Conservation (phyloP, 2,888 invertebrate species). For the Serripes groenlandicus region DNA sequence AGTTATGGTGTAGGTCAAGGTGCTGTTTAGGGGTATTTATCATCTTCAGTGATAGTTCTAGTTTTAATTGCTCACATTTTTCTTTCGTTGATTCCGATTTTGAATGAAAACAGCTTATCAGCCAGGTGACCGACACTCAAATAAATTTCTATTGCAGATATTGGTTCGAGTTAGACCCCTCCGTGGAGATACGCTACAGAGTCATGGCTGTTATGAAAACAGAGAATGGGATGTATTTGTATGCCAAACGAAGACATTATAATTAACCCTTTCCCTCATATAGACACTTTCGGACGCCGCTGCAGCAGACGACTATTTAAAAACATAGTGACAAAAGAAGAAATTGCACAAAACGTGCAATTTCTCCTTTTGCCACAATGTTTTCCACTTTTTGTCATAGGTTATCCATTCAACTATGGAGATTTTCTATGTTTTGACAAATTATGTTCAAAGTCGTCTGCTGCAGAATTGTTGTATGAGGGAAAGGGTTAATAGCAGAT, state of each 20-base stretch:
- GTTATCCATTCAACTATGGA: too few species aligned
- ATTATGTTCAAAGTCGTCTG: too few species aligned
- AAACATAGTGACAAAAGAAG: too few species aligned
- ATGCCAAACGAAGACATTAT: constrained; percentile 22
- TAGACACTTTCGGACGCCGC: too few species aligned
- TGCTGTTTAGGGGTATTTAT: not conserved
- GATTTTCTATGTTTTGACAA: too few species aligned
- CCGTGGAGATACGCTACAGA: constrained; percentile 66
- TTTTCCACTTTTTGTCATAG: too few species aligned
- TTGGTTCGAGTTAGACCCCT: constrained; percentile 67
- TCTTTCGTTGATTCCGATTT: not conserved
- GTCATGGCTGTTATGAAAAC: constrained; percentile 75
- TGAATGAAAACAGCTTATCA: not conserved
- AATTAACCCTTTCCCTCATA: too few species aligned
- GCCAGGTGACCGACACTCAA: not conserved
- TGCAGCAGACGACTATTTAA: too few species aligned
- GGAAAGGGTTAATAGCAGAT: too few species aligned
- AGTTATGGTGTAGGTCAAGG: not conserved
- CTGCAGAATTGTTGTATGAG: too few species aligned
- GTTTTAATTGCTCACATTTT: not conserved
- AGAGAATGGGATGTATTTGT: constrained; percentile 73
- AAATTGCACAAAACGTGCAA: too few species aligned
- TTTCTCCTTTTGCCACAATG: too few species aligned
- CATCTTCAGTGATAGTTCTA: not conserved
- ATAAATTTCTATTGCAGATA: constrained; percentile 53